Percentiles rank a stretch among this genome's conserved stretches.
These are phyloP conservation scores for Redunca redunca DNA, from an alignment of 2,113 vertebrate species.

Conservation along the genomic window DNA sequence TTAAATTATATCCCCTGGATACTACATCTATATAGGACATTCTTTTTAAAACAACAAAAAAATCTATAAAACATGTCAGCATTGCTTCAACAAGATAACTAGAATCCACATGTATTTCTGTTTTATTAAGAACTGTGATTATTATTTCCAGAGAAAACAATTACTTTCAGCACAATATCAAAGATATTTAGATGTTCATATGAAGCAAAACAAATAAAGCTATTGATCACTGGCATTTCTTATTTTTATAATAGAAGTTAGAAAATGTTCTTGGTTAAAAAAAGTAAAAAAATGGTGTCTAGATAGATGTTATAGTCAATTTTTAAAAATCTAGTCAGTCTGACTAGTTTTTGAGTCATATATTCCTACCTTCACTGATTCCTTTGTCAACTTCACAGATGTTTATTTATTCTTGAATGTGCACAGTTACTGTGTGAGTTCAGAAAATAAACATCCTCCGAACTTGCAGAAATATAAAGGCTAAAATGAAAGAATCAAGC, in stretches of 20 bases:
- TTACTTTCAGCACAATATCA: neutral
- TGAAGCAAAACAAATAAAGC: slow-evolving; percentile 12
- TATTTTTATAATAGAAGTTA: neutral
- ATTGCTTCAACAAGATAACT: neutral
- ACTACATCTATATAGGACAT: neutral
- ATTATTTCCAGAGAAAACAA: slow-evolving; percentile 12
- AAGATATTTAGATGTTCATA: slow-evolving; percentile 2
- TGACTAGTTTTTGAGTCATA: neutral
- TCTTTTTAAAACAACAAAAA: slow-evolving; percentile 8
- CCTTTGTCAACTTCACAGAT: neutral
- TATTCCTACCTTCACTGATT: neutral
- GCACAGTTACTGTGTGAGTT: neutral
- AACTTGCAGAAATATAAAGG: neutral
- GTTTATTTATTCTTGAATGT: neutral
- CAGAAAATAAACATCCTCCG: neutral
- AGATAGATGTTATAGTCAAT: neutral
- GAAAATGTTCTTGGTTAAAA: neutral
- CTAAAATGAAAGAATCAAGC: neutral
- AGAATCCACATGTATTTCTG: neutral
- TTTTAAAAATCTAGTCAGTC: neutral
- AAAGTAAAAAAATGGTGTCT: neutral
- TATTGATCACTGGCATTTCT: neutral
- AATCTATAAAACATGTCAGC: neutral
- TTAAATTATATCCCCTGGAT: neutral
- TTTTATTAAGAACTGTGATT: neutral